These are phyloP conservation scores for Anguilla pacifica DNA, from an alignment of 2,797 vertebrate genomes.

Conservation along the genomic window DNA sequence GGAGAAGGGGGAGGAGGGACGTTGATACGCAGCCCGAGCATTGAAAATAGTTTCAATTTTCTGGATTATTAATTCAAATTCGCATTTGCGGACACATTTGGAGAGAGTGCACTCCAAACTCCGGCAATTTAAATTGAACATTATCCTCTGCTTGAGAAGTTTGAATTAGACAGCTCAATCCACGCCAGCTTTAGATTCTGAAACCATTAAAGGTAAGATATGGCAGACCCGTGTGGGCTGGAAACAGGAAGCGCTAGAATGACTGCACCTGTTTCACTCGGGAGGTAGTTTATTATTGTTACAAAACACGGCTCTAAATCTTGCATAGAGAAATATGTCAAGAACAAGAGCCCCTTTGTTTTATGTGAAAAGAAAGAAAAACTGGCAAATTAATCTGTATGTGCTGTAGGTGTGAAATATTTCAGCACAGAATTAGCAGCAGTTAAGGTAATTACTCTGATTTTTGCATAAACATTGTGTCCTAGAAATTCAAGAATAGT, in stretches of 20 bases:
- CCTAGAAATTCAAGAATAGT: conserved; percentile 83
- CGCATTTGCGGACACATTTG: conserved; percentile 81
- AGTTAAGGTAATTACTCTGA: conserved; percentile 82
- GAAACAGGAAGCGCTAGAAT: conserved; percentile 77
- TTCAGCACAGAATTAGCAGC: conserved; percentile 83
- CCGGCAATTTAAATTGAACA: conserved; percentile 83
- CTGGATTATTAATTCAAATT: conserved; percentile 93
- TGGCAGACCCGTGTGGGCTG: conserved; percentile 71
- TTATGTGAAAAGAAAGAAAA: conserved; percentile 80
- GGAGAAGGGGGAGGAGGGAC: conserved; percentile 54
- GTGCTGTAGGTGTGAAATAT: conserved; percentile 80
- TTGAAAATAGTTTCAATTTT: conserved; percentile 88
- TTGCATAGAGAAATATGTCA: conserved; percentile 74
- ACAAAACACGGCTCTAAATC: conserved; percentile 81
- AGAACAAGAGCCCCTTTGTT: conserved; percentile 85
- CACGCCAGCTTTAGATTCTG: conserved; percentile 62
- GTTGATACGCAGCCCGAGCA: conserved; percentile 77
- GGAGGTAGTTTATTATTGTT: conserved; percentile 80
- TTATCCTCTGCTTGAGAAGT: conserved; percentile 84
- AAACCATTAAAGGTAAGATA: conserved; percentile 69
- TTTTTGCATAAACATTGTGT: conserved; percentile 74
- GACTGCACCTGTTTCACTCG: conserved; percentile 84
- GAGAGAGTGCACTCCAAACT: conserved; percentile 76
- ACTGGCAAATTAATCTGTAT: conserved; percentile 62
- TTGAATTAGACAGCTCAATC: conserved; percentile 77